Evolutionary conservation across 2,797 vertebrate genomes (phyloP).

Genomic region (Tinamus major): DNA sequence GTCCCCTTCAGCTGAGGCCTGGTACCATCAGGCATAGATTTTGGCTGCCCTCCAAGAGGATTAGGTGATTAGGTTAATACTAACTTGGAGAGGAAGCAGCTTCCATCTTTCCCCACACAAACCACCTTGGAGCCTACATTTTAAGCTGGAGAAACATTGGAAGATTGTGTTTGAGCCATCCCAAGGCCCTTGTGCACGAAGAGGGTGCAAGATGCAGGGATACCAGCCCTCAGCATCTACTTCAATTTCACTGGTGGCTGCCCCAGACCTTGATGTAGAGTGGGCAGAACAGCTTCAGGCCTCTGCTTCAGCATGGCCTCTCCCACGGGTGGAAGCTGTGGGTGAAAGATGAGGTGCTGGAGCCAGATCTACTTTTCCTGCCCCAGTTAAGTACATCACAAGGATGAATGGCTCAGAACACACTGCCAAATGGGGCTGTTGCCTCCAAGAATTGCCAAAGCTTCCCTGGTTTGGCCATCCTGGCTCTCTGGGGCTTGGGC

Average conservation of each 20-base stretch:
- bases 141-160: rapidly evolving
- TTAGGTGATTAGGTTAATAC: rapidly evolving
- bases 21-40: rapidly evolving
- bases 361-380: background rate
- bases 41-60: background rate
- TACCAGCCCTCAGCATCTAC: rapidly evolving
- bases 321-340: background rate
- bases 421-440: background rate
- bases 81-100: background rate
- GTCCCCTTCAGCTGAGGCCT: rapidly evolving
- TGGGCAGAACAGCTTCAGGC: background rate
- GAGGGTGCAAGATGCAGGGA: rapidly evolving
- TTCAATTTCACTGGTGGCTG: rapidly evolving
- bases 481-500: background rate
- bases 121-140: background rate
- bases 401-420: background rate
- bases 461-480: background rate
- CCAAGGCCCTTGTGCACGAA: rapidly evolving
- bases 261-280: too few species aligned
- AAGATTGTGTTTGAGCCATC: rapidly evolving
- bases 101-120: background rate
- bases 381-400: background rate
- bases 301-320: background rate
- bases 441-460: background rate
- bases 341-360: background rate